Evolutionary conservation across 2,113 vertebrate genomes (phyloP), one percentile per base, ranked within the genome.

Genomic region (Barbus barbus): DNA sequence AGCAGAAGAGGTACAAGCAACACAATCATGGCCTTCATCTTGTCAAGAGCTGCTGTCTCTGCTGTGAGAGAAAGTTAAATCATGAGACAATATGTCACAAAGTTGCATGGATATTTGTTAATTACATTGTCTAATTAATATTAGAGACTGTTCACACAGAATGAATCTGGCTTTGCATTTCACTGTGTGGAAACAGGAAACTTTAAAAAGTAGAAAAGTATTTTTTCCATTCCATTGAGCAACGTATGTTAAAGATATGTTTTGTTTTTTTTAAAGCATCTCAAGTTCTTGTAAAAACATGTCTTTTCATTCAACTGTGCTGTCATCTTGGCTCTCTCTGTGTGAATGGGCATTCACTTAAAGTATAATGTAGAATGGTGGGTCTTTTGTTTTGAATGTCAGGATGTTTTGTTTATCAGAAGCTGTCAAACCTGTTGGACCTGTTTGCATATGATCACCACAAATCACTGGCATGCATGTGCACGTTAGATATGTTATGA

Each of bases 1-100:
- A 91, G 53, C 28, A 92, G 89, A 14, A 92, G 69, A n/a, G 91
- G 53, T 83, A 93, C 44, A 0, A 93, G 14, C 44, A 91, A 74
- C 8, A 89, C 81, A 76, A n/a, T 78, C 9, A 81, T 3, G 0
- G 85, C 46, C 81, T 89, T 85, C 89, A 90, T 89, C n/a, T 3
- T 81, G 33, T 13, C 33, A 67, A 80, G 26, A 36, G 41, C 12
- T 65, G 11, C 51, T 38, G 75, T 60, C 44, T 65, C 61, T 13
- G 28, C 53, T 22, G 65, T 36, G 9, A 36, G 31, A 12, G 4
- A 12, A 44, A 44, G 41, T 44, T 3, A 46, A 9, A 9, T 31
- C 28, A 38, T 61, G 67, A n/a, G n/a, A 46, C 53, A 67, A 8
- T 61, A 13, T 3, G n/a, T 18, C 24, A 53, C 26, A 69, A 13